These are phyloP conservation scores for Montipora foliosa DNA, from an alignment of 64 coral and sea anemone species.

Conservation along the genomic window DNA sequence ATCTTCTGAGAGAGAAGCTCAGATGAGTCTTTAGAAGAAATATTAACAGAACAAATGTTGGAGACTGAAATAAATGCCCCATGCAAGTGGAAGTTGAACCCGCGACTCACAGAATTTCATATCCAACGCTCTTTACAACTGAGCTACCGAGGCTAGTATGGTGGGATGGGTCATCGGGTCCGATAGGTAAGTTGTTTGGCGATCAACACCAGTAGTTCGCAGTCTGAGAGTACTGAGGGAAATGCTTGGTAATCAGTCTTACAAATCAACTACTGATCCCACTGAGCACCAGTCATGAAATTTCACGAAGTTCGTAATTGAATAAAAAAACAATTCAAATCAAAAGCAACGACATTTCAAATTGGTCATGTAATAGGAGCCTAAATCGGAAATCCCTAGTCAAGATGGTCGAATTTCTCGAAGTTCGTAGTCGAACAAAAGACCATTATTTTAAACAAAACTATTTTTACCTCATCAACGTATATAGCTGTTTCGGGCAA, in stretches of 20 bases:
- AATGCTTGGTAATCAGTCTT: too few species aligned
- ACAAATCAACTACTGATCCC: too few species aligned
- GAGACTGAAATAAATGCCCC: background rate
- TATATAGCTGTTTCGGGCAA: background rate
- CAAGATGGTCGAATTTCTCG: slow-evolving; percentile 10
- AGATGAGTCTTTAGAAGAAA: background rate
- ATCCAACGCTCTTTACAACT: background rate
- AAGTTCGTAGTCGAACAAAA: background rate
- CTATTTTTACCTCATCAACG: slow-evolving; percentile 1
- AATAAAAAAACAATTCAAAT: too few species aligned
- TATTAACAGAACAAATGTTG: background rate
- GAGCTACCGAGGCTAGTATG: background rate
- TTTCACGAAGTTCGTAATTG: too few species aligned
- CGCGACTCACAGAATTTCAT: background rate
- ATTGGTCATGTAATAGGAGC: background rate
- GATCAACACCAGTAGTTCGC: background rate
- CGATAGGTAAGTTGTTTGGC: background rate
- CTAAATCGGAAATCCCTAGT: background rate
- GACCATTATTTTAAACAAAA: background rate
- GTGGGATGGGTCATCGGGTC: slow-evolving; percentile 6
- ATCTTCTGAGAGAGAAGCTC: background rate
- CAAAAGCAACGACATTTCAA: background rate
- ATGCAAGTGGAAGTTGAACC: background rate
- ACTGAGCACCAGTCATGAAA: too few species aligned
- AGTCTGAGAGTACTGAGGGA: too few species aligned